A percentile compares a stretch with the other conserved stretches of the same genome.
Conservation (phyloP, 1,140 invertebrate genomes). For the Littorina saxatilis region DNA sequence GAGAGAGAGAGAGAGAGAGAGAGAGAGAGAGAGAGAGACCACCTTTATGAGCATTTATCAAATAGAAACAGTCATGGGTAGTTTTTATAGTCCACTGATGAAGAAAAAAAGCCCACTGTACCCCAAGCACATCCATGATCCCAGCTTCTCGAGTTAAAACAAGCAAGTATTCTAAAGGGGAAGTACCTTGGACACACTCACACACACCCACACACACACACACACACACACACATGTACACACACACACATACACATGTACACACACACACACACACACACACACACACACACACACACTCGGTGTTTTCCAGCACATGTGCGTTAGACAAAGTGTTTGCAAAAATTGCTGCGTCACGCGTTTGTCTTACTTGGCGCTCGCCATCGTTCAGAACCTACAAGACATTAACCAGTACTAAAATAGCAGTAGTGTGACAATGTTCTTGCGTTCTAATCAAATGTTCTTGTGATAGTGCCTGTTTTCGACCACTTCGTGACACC, state of each 20-base stretch:
- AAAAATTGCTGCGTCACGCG: background rate
- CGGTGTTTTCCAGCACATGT: background rate
- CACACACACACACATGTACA: background rate
- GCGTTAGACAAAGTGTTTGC: background rate
- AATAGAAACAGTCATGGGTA: background rate
- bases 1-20: too few species aligned
- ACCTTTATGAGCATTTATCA: background rate
- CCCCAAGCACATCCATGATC: background rate
- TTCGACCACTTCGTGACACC: background rate
- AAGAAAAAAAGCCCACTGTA: background rate
- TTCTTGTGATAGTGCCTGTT: too few species aligned
- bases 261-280: background rate
- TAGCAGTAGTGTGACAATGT: too few species aligned
- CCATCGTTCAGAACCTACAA: background rate
- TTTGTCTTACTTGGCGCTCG: background rate
- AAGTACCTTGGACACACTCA: background rate
- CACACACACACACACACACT: conserved; percentile 7
- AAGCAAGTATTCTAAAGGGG: too few species aligned
- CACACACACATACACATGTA: background rate
- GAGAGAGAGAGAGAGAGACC: too few species aligned
- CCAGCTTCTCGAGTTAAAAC: background rate
- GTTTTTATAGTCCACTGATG: background rate
- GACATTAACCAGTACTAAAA: background rate
- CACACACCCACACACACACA: background rate
- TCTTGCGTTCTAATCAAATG: too few species aligned